Base-by-base conservation (phyloP, 30 jellyfish, hydroid and myxozoan species). In the Hydractinia symbiolongicarpus region DNA sequence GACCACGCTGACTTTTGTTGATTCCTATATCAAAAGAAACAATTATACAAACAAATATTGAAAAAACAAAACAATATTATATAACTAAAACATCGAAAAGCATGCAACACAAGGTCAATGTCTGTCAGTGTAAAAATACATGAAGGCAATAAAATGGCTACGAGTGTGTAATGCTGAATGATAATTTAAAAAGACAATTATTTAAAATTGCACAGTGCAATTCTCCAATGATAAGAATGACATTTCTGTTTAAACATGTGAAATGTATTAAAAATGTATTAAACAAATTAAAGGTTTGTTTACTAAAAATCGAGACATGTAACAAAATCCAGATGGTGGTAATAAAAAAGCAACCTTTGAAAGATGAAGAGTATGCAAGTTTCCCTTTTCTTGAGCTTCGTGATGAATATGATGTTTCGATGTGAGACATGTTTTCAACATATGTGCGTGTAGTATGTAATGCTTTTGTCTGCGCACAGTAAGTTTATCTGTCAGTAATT, bases 361-460 rank as follows among this genome's bases (percentile, higher is more conserved):
- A 84, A 9, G 97, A 90, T 49, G 84, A 85, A 50, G 95, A 84
- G 64, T 89, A 70, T 75, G 81, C 84, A 4, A 89, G 66, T 76
- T 54, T 89, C 67, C 78, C 66, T 64, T 71, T 84, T 61, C 88
- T 55, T 14, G 90, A 19, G 17, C 83, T 55, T 52, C 83, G 20
- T 55, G 62, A 58, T 16, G 81, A 58, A 64, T 6, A 64, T 7
- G 74, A 64, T 4, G 69, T 16, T 58, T 44, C 40, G 19, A 51
- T 6, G 17, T 64, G 52, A 64, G 74, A 64, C 74, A 64, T 64
- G 74, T 64, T 51, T 64, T n/a, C 19, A 4, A 51, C 40, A 13
- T 64, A 51, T 64, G 74, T 64, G 74, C 40, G 6, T n/a, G 40
- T 64, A 51, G 74, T 64, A 6, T 13, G 7, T 51, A 6, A 51